phyloP scores from a whole-genome alignment of 2,888 invertebrate genomes.

The Coleophora flavipennella region DNA sequence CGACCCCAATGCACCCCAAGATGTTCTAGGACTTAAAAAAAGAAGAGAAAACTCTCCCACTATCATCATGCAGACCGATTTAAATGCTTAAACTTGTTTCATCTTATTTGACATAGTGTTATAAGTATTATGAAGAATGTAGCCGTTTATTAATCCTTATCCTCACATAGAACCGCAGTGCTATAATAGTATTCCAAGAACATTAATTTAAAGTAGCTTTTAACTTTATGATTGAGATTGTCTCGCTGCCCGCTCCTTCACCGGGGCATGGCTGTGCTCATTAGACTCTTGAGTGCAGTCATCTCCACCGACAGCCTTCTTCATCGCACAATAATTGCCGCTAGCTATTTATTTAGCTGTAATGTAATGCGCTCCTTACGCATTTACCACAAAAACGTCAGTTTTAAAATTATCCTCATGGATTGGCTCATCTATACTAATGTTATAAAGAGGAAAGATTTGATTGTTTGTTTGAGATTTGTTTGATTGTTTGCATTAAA shows the following conservation, averaged over 20 bases:
- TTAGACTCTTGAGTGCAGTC: constrained; percentile 23
- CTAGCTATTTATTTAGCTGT: constrained; percentile 31
- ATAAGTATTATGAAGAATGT: too few relatives aligned
- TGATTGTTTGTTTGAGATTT: too few relatives aligned
- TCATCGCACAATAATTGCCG: constrained; percentile 43
- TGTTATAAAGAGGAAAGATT: too few relatives aligned
- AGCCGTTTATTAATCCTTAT: background rate
- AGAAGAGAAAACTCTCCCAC: too few relatives aligned
- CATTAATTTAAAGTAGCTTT: constrained; percentile 31
- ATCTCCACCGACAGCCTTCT: constrained; percentile 18
- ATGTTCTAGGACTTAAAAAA: too few relatives aligned
- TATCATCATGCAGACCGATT: too few relatives aligned
- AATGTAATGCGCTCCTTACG: constrained; percentile 18
- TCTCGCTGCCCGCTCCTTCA: constrained; percentile 24
- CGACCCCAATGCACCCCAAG: too few relatives aligned
- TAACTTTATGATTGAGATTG: constrained; percentile 35
- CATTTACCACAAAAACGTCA: constrained; percentile 7
- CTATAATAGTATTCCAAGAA: constrained; percentile 23
- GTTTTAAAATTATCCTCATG: too few relatives aligned
- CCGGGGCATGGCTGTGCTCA: constrained; percentile 33
- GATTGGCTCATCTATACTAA: too few relatives aligned
- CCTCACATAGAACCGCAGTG: constrained; percentile 24
- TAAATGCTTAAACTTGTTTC: background rate
- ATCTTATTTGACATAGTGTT: too few relatives aligned
- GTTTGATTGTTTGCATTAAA: too few relatives aligned